These are phyloP conservation scores for Eustalomyia histrio DNA, from an alignment of 2,888 invertebrate genomes.

Conservation along the genomic window DNA sequence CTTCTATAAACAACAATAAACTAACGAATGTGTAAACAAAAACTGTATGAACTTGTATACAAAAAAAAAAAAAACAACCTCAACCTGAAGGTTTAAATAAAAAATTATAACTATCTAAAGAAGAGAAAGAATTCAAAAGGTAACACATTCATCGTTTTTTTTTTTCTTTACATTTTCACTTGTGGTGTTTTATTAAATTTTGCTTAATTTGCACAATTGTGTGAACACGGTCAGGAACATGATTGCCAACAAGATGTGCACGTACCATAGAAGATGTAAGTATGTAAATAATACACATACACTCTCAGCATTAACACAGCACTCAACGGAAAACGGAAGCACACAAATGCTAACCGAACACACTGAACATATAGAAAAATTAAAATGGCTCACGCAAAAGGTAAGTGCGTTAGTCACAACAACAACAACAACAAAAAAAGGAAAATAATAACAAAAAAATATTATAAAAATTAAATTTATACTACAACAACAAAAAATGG, in stretches of 20 bases:
- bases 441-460: neutral
- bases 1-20: neutral
- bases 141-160: conserved; percentile 28
- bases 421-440: conserved; percentile 17
- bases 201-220: conserved; percentile 64
- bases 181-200: conserved; percentile 59
- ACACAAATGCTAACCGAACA: conserved; percentile 49
- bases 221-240: conserved; percentile 49
- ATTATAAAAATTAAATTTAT: too few relatives aligned
- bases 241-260: conserved; percentile 50
- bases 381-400: conserved; percentile 58
- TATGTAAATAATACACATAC: neutral
- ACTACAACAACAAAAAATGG: conserved; percentile 3
- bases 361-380: conserved; percentile 1
- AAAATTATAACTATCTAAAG: neutral
- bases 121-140: conserved; percentile 3
- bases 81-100: neutral
- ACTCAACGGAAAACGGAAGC: conserved; percentile 50
- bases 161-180: conserved; percentile 23
- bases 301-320: neutral
- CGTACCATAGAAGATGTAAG: conserved; percentile 8
- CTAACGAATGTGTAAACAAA: neutral
- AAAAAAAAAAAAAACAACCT: neutral
- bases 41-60: neutral
- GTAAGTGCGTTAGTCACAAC: conserved; percentile 61